A percentile compares a stretch with the other conserved stretches of the same genome.
These are phyloP conservation scores for Centruroides vittatus DNA, from an alignment of 1,140 invertebrate species.

Conservation along the genomic window DNA sequence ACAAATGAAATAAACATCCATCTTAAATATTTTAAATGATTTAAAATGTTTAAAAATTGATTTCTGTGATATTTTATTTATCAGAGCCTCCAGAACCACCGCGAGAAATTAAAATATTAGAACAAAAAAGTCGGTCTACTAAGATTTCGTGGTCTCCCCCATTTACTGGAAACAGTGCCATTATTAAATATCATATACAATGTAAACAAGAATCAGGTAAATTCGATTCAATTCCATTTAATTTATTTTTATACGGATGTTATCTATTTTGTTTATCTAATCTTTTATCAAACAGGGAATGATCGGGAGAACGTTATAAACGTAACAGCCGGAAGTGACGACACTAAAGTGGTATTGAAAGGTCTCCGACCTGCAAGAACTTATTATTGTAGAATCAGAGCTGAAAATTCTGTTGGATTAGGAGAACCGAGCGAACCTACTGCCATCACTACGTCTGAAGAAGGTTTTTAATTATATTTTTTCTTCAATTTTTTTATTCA, in stretches of 20 bases:
- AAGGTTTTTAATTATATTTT: conserved; percentile 35
- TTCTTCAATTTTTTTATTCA: not conserved
- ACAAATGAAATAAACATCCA: too few relatives aligned
- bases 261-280: not conserved
- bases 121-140: conserved; percentile 28
- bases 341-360: conserved; percentile 13
- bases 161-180: conserved; percentile 62
- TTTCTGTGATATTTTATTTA: not conserved
- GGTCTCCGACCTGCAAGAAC: conserved; percentile 68
- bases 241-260: too few relatives aligned
- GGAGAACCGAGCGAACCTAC: conserved; percentile 72
- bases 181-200: conserved; percentile 55
- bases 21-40: too few relatives aligned
- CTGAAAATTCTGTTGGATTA: conserved; percentile 36
- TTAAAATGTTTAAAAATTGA: too few relatives aligned
- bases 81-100: conserved; percentile 35
- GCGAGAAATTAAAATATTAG: conserved; percentile 28
- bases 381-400: conserved; percentile 76
- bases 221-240: not conserved
- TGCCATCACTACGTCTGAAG: conserved; percentile 63
- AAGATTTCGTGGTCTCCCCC: conserved; percentile 26
- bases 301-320: not conserved
- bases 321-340: conserved; percentile 9
- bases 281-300: not conserved
- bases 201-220: conserved; percentile 44